Conservation (phyloP, 1,140 invertebrate genomes). For the Microplitis mediator region DNA sequence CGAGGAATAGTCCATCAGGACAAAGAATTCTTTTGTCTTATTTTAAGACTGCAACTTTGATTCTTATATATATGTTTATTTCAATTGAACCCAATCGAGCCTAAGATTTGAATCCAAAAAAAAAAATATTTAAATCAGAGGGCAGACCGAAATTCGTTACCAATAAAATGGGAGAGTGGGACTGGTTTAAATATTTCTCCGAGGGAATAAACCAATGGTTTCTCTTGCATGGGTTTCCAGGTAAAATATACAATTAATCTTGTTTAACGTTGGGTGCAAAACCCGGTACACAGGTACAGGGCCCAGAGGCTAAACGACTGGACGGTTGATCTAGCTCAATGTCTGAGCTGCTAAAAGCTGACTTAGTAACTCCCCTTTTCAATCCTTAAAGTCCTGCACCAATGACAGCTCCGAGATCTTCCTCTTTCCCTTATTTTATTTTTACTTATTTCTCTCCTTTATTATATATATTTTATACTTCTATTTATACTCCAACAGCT, state of each 20-base stretch:
- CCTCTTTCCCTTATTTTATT: background rate
- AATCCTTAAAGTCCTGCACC: background rate
- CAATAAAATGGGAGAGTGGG: too few species aligned
- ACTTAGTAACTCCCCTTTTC: background rate
- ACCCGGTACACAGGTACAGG: background rate
- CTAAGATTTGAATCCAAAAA: too few species aligned
- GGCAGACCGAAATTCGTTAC: too few species aligned
- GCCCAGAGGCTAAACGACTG: background rate
- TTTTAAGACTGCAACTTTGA: too few species aligned
- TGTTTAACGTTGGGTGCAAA: slow-evolving; percentile 12
- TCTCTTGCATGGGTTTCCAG: slow-evolving; percentile 19
- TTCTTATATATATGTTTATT: too few species aligned
- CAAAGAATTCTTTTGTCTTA: too few species aligned
- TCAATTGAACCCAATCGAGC: too few species aligned
- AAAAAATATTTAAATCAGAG: too few species aligned
- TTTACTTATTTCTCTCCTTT: background rate
- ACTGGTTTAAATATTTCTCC: background rate
- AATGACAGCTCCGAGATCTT: slow-evolving; percentile 1
- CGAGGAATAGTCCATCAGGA: too few species aligned
- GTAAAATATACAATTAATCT: slow-evolving; percentile 23
- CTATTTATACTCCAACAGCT: too few species aligned
- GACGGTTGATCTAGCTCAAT: background rate
- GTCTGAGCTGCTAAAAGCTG: background rate
- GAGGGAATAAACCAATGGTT: slow-evolving; percentile 16
- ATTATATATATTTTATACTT: background rate